These are phyloP conservation scores for Campodea augens DNA, from an alignment of 1,140 invertebrate genomes.

Conservation along the genomic window DNA sequence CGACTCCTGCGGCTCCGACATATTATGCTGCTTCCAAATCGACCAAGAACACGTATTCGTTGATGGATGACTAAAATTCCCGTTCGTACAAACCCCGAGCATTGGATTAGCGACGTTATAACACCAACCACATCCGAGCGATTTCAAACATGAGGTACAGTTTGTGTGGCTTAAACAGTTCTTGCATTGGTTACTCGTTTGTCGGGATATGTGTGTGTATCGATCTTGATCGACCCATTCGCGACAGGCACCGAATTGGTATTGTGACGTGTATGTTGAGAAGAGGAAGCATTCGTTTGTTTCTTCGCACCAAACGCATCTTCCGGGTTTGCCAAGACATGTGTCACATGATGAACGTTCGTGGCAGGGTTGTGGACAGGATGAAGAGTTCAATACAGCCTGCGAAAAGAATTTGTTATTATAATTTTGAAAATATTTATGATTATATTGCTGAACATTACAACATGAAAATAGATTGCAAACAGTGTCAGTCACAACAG, in stretches of 20 bases:
- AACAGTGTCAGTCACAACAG: constrained; percentile 1
- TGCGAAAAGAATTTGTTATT: constrained; percentile 23
- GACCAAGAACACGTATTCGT: too few species aligned
- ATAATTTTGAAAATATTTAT: constrained; percentile 11
- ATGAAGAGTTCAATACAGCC: constrained; percentile 34
- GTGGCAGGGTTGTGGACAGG: constrained; percentile 56
- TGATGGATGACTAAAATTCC: constrained; percentile 29
- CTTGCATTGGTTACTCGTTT: constrained; percentile 44
- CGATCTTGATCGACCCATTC: constrained; percentile 73
- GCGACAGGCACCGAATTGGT: constrained; percentile 75
- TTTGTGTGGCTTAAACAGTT: constrained; percentile 54
- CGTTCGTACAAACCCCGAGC: constrained; percentile 37
- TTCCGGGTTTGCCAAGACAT: constrained; percentile 62
- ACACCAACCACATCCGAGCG: constrained; percentile 85
- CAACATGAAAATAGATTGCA: not conserved
- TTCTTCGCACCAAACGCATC: constrained; percentile 89
- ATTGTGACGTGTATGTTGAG: constrained; percentile 81
- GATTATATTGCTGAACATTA: not conserved
- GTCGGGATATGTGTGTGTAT: constrained; percentile 14
- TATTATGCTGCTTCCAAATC: not conserved
- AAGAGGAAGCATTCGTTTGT: constrained; percentile 82
- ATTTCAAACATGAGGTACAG: constrained; percentile 59
- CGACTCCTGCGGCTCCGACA: constrained; percentile 27
- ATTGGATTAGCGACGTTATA: constrained; percentile 71
- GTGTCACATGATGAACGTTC: constrained; percentile 51